Percentiles rank a stretch among this genome's conserved stretches.
These are phyloP conservation scores for Junonia oenone DNA, from an alignment of 2,888 invertebrate genomes.

Conservation along the genomic window DNA sequence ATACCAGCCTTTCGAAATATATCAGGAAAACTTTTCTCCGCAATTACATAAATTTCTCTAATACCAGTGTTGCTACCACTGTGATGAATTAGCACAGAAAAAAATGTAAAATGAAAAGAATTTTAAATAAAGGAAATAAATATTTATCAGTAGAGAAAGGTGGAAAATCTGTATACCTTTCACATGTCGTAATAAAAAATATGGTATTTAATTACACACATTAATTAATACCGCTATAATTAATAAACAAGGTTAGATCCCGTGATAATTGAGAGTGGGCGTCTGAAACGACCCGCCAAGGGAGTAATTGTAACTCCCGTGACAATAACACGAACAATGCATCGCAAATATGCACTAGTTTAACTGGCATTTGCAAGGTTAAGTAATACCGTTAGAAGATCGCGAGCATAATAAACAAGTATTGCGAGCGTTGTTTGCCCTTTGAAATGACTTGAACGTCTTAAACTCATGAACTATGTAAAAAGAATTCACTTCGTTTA, in stretches of 20 bases:
- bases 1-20: too few relatives aligned
- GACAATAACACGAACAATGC: conserved; percentile 44
- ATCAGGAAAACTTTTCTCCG: neutral
- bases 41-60: neutral
- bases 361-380: conserved; percentile 47
- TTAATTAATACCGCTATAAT: conserved; percentile 21
- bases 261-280: conserved; percentile 43
- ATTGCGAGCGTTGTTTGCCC: conserved; percentile 37
- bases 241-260: conserved; percentile 32
- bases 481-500: conserved; percentile 4
- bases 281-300: conserved; percentile 42
- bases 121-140: neutral
- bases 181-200: neutral
- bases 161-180: neutral
- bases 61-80: neutral
- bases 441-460: conserved; percentile 3
- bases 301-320: conserved; percentile 50
- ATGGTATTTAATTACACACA: neutral
- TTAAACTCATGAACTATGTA: neutral
- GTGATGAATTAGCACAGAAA: neutral
- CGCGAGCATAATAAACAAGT: conserved; percentile 34
- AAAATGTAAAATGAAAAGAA: neutral
- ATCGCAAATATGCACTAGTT: conserved; percentile 32
- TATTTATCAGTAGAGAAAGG: neutral
- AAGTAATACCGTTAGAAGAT: conserved; percentile 21